phyloP scores from a whole-genome alignment of 2,888 invertebrate genomes.

The Catocala fraxini region DNA sequence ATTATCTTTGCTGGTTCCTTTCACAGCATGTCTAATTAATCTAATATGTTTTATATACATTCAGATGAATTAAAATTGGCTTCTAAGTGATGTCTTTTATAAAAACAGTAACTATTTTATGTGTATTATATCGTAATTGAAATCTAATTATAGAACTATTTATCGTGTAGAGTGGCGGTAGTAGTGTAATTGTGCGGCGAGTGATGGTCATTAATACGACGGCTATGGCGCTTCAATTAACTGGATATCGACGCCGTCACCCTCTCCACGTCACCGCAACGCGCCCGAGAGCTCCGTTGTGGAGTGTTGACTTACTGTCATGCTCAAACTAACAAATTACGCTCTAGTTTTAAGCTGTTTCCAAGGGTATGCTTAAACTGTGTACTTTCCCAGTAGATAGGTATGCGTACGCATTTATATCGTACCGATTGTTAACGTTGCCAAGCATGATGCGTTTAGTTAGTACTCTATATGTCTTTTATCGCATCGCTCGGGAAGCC shows the following conservation, averaged over 20 bases:
- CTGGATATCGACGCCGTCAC: conserved; percentile 45
- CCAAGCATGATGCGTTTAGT: too few species aligned
- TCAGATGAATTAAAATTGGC: too few species aligned
- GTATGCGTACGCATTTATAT: too few species aligned
- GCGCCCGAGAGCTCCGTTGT: background rate
- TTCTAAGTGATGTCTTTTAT: background rate
- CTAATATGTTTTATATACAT: too few species aligned
- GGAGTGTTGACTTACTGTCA: conserved; percentile 22
- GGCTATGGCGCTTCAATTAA: conserved; percentile 51
- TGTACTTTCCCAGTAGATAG: too few species aligned
- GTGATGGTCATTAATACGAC: conserved; percentile 40
- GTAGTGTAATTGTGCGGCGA: conserved; percentile 37
- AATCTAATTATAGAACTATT: conserved; percentile 17
- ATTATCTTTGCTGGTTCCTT: too few species aligned
- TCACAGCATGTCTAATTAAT: too few species aligned
- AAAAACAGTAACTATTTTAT: background rate
- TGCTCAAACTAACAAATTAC: conserved; percentile 10
- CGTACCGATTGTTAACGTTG: too few species aligned
- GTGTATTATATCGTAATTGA: background rate
- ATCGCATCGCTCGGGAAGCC: too few species aligned
- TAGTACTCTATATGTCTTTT: too few species aligned
- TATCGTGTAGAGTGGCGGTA: conserved; percentile 6
- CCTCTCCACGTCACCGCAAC: conserved; percentile 36
- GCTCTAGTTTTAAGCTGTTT: conserved; percentile 3
- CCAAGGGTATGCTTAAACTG: background rate